Base-by-base conservation (phyloP, 2,888 invertebrate genomes). In the Drosophila stalkeri region DNA sequence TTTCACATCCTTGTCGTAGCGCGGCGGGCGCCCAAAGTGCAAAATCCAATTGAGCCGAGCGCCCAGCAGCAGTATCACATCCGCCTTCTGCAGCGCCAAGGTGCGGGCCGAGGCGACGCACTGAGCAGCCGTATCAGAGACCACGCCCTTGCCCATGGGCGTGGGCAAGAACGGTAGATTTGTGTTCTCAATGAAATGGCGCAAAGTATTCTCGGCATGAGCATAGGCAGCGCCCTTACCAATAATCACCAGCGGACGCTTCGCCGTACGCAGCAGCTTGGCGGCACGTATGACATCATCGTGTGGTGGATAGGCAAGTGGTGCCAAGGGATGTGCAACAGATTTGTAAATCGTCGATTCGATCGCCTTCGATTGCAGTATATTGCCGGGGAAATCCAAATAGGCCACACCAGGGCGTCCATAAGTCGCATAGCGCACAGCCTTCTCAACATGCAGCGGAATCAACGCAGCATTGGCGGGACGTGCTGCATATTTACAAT, bases 1-100 rank as follows among this genome's bases (percentile, higher is more conserved):
- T 94, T 98, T 97, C 6, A 98, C 98, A 90, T 97, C 94, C 0
- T 95, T 94, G 20, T 95, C 95, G 93, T 96, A 99, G 46, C 99
- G 94, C 1, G 99, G 99, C 20, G 97, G 94, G 64, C 96, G 95
- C 2, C 99, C 99, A 94, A 99, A 99, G 93, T 99, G 99, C 73
- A 99, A 94, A 94, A 99, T 99, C 99, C 99, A 99, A 94, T 99
- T 99, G 20, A 99, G 94, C 44, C 99, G 94, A 0, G 99, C 99
- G 0, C 99, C 99, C 44, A 98, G 93, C 57, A 99, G 93, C 4
- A 99, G 89, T 3, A 99, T 94, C 0, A 98, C 97, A 93, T 99
- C 99, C 0, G 98, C 97, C 81, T 97, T 95, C 86, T 96, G 96
- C 59, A 99, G 93, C 0, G 98, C 99, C 70, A 95, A 92, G 0